Conservation (phyloP, 92 coral and sea anemone genomes). For the Zoanthus sociatus region DNA sequence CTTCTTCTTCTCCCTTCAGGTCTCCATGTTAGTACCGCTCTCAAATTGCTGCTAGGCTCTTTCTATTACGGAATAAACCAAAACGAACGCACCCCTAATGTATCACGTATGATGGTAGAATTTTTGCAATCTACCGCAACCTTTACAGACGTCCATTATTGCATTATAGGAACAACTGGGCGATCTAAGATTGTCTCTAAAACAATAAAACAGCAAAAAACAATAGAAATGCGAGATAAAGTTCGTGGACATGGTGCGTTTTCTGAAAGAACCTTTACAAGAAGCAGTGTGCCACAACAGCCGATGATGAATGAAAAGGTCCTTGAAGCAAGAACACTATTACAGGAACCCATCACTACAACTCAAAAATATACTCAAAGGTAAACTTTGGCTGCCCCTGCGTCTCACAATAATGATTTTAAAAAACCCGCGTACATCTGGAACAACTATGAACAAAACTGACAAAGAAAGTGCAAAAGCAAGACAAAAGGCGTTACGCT, state of each 20-base stretch:
- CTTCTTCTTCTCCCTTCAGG: no score
- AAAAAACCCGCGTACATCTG: background rate
- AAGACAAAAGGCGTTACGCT: no score
- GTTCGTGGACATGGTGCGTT: slow-evolving; percentile 97
- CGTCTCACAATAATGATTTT: background rate
- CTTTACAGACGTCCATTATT: no score
- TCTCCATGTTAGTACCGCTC: no score
- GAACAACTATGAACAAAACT: background rate
- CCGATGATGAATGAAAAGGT: background rate
- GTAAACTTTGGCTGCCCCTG: background rate
- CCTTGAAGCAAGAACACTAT: background rate
- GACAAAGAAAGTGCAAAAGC: no score
- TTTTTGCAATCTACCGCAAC: no score
- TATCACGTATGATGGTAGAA: no score
- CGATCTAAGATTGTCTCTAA: slow-evolving; percentile 71
- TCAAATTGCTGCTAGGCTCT: no score
- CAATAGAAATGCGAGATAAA: slow-evolving; percentile 90
- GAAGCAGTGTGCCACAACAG: slow-evolving; percentile 49
- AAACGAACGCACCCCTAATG: no score
- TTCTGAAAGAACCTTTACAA: slow-evolving; percentile 80
- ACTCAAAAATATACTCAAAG: slow-evolving; percentile 21
- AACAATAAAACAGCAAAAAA: slow-evolving; percentile 74
- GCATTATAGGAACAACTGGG: slow-evolving; percentile 62
- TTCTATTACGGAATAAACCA: no score
- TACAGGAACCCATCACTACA: slow-evolving; percentile 8